phyloP scores from a whole-genome alignment of 2,888 invertebrate species.

The Anoplius nigerrimus region DNA sequence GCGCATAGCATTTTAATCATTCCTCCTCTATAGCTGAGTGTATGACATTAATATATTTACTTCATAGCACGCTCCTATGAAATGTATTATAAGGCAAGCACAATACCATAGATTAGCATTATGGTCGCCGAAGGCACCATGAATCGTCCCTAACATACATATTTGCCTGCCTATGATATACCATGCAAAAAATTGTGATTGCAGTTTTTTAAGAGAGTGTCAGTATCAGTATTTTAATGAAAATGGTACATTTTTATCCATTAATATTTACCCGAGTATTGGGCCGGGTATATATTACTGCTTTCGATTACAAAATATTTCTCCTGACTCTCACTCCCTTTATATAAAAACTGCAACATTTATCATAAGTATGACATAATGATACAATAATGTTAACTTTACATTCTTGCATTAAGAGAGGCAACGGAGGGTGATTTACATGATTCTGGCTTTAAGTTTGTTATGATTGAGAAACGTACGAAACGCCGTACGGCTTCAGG shows the following conservation, averaged over 20 bases:
- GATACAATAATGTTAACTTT: constrained; percentile 42
- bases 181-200: constrained; percentile 30
- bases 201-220: constrained; percentile 48
- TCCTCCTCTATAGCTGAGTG: constrained; percentile 49
- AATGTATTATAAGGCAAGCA: constrained; percentile 57
- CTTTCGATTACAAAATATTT: constrained; percentile 9
- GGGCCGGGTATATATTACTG: neutral
- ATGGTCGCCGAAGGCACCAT: constrained; percentile 63
- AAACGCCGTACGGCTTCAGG: constrained; percentile 8
- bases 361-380: constrained; percentile 37
- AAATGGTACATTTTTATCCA: constrained; percentile 19
- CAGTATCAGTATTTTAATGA: constrained; percentile 18
- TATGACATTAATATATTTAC: constrained; percentile 51
- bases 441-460: constrained; percentile 31
- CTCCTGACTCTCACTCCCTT: constrained; percentile 23
- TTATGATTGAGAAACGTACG: constrained; percentile 25
- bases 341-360: constrained; percentile 46
- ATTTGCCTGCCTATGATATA: constrained; percentile 56
- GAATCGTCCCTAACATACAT: constrained; percentile 64
- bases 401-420: constrained; percentile 37
- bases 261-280: neutral
- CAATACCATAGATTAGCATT: constrained; percentile 60
- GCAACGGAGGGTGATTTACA: constrained; percentile 41
- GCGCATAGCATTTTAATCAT: constrained; percentile 45
- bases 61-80: constrained; percentile 46